Evolutionary conservation across 2,113 vertebrate genomes (phyloP).

Genomic region (Microtus oregoni): DNA sequence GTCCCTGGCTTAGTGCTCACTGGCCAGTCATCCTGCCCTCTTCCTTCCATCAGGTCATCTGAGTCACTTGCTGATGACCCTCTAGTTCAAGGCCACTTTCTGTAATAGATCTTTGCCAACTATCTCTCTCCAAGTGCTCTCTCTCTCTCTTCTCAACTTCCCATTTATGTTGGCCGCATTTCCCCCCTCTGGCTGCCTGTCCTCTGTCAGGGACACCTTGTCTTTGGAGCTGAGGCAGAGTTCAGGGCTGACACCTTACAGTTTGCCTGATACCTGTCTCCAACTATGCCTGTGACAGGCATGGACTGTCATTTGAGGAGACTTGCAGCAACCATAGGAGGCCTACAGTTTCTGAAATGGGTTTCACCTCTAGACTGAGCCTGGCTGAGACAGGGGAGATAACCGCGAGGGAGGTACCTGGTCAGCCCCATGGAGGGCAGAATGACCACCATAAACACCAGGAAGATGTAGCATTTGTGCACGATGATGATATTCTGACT

Average conservation of each 20-base stretch:
- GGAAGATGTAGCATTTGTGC: slow-evolving; percentile 97
- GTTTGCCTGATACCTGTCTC: not conserved
- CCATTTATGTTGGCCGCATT: not conserved
- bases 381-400: not conserved
- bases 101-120: not conserved
- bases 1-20: not conserved
- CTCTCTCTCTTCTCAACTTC: not conserved
- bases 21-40: not conserved
- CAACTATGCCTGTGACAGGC: not conserved
- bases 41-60: not conserved
- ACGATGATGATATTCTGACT: slow-evolving; percentile 95
- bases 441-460: slow-evolving; percentile 98
- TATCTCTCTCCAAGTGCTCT: not conserved
- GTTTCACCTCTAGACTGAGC: not conserved
- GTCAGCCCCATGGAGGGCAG: slow-evolving; percentile 96
- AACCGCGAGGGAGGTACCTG: slow-evolving; percentile 87
- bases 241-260: not conserved
- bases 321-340: not conserved
- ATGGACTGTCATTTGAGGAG: not conserved
- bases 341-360: not conserved
- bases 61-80: not conserved
- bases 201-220: not conserved
- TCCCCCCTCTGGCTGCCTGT: not conserved
- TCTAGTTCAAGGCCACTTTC: not conserved
- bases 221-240: not conserved